A percentile compares a stretch with the other conserved stretches of the same genome.
phyloP scores from a whole-genome alignment of 2,888 invertebrate genomes.

The Agrochola litura region DNA sequence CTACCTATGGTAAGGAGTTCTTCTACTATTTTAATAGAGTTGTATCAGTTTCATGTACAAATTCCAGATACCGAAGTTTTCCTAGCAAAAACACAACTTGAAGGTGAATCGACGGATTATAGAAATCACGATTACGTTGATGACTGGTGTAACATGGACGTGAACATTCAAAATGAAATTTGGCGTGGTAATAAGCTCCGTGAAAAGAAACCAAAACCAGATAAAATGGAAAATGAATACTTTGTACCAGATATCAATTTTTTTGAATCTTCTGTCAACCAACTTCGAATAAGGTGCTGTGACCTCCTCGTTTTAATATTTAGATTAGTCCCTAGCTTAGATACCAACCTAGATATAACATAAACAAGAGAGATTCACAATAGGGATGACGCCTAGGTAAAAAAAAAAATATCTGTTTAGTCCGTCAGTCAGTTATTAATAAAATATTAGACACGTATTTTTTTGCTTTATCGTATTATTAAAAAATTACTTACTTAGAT shows the following conservation, averaged over 20 bases:
- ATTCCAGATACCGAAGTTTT: constrained; percentile 42
- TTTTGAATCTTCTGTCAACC: constrained; percentile 21
- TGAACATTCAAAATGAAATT: constrained; percentile 68
- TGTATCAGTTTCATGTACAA: background rate
- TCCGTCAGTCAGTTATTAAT: too few species aligned
- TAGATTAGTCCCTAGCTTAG: constrained; percentile 2
- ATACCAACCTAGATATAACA: background rate
- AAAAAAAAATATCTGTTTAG: too few species aligned
- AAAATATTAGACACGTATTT: too few species aligned
- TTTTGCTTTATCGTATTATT: too few species aligned
- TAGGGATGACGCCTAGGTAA: too few species aligned
- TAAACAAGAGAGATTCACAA: background rate
- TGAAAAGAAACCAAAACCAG: constrained; percentile 59
- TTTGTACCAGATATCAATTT: constrained; percentile 28
- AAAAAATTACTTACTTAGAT: too few species aligned
- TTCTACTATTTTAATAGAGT: background rate
- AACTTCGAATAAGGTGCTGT: constrained; percentile 40
- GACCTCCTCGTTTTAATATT: background rate
- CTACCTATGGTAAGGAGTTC: background rate
- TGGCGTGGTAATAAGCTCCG: constrained; percentile 70
- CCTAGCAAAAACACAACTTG: constrained; percentile 18
- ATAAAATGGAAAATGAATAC: constrained; percentile 48
- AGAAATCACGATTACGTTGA: constrained; percentile 59
- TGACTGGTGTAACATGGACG: constrained; percentile 62
- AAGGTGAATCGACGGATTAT: constrained; percentile 1